phyloP scores from a whole-genome alignment of 2,888 invertebrate genomes.

The Pammene aurita region DNA sequence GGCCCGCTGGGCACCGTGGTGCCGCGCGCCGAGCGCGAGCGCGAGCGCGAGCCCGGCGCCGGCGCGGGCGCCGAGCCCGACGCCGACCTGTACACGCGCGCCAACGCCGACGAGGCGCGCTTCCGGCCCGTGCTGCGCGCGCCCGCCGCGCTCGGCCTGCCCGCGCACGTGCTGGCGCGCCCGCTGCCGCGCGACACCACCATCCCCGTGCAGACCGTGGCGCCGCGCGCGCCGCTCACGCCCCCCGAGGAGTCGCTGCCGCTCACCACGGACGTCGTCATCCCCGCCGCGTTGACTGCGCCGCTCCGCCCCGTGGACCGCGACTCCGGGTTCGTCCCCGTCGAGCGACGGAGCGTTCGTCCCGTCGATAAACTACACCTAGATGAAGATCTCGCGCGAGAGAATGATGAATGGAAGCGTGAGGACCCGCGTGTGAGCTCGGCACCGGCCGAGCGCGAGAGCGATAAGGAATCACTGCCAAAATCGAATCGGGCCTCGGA shows the following conservation, averaged over 20 bases:
- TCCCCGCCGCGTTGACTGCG: conserved; percentile 51
- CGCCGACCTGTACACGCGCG: no score
- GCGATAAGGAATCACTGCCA: conserved; percentile 64
- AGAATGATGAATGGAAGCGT: conserved; percentile 48
- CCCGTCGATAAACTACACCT: conserved; percentile 12
- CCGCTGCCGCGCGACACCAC: conserved; percentile 60
- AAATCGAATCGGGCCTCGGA: conserved; percentile 59
- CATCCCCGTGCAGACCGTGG: conserved; percentile 64
- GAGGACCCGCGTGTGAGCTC: conserved; percentile 50
- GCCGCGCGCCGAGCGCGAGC: conserved; percentile 59
- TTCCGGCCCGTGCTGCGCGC: conserved; percentile 86
- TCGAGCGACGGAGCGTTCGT: not conserved
- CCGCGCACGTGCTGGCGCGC: conserved; percentile 63
- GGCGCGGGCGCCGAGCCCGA: conserved; percentile 61
- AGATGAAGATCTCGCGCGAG: conserved; percentile 54
- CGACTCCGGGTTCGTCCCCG: conserved; percentile 18
- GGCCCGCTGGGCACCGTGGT: conserved; percentile 90
- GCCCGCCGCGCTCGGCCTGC: conserved; percentile 64
- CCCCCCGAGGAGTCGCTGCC: conserved; percentile 48
- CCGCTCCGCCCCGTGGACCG: conserved; percentile 33
- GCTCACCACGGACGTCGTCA: conserved; percentile 54
- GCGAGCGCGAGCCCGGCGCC: conserved; percentile 53
- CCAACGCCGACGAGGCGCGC: conserved; percentile 86
- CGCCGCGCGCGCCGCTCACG: conserved; percentile 42
- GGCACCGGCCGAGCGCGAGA: conserved; percentile 53